Conservation (phyloP, 2,797 vertebrate species). For the Tamandua tetradactyla region DNA sequence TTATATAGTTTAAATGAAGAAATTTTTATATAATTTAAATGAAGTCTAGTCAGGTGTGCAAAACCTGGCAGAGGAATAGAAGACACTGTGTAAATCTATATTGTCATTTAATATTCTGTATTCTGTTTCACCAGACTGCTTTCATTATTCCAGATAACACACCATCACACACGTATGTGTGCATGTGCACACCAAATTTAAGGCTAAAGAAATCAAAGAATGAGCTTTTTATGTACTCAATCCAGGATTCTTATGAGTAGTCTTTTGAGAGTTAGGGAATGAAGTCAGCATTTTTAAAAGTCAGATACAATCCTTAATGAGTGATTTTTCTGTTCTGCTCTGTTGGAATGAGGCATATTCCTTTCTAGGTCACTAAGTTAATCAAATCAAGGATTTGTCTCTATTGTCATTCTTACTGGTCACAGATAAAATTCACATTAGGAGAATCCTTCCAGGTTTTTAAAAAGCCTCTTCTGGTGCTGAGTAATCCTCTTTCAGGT, state of each 20-base stretch:
- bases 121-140: slow-evolving; percentile 63
- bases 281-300: slow-evolving; percentile 73
- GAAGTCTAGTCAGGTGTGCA: too few relatives aligned
- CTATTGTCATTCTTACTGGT: slow-evolving; percentile 82
- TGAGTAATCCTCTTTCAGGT: slow-evolving; percentile 77
- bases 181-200: neutral
- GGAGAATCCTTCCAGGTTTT: slow-evolving; percentile 65
- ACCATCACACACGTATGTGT: neutral
- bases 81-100: neutral
- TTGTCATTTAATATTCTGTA: slow-evolving; percentile 46
- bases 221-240: slow-evolving; percentile 66
- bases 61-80: slow-evolving; percentile 14
- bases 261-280: slow-evolving; percentile 78
- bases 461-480: slow-evolving; percentile 75
- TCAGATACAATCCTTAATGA: slow-evolving; percentile 77
- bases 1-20: too few relatives aligned
- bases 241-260: slow-evolving; percentile 79
- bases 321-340: slow-evolving; percentile 76
- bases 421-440: slow-evolving; percentile 80
- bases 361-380: slow-evolving; percentile 84
- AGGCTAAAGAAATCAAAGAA: slow-evolving; percentile 48
- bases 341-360: slow-evolving; percentile 80
- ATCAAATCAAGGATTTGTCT: slow-evolving; percentile 83
- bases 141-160: slow-evolving; percentile 71
- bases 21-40: too few relatives aligned